phyloP scores from a whole-genome alignment of 2,888 invertebrate genomes.

The Schizotus pectinicornis region DNA sequence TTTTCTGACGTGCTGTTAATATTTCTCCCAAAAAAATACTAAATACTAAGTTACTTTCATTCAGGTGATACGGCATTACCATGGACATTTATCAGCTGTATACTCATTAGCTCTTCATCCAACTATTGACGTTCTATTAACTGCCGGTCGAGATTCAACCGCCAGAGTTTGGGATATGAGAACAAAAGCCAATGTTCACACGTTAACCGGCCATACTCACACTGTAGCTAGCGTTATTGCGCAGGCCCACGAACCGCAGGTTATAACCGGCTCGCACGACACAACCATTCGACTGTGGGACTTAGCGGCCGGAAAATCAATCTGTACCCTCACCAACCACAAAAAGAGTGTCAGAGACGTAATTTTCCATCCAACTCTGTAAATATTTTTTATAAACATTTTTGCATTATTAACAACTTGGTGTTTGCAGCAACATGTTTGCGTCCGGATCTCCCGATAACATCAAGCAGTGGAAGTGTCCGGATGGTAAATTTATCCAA shows the following conservation, averaged over 20 bases:
- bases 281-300: slow-evolving; percentile 98
- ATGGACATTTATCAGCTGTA: slow-evolving; percentile 97
- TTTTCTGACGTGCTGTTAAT: too few species aligned
- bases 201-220: slow-evolving; percentile 94
- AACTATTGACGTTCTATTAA: slow-evolving; percentile 90
- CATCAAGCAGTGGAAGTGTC: slow-evolving; percentile 99
- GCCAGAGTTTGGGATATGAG: slow-evolving; percentile 99
- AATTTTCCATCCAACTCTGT: slow-evolving; percentile 76
- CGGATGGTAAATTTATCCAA: slow-evolving; percentile 96
- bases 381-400: slow-evolving; percentile 45
- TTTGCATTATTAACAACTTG: slow-evolving; percentile 14
- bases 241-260: slow-evolving; percentile 90
- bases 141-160: slow-evolving; percentile 94
- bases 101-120: slow-evolving; percentile 94
- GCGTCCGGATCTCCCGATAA: slow-evolving; percentile 98
- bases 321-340: slow-evolving; percentile 96
- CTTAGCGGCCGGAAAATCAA: slow-evolving; percentile 92
- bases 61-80: slow-evolving; percentile 94
- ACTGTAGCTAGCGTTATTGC: slow-evolving; percentile 95
- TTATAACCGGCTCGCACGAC: slow-evolving; percentile 94
- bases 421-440: slow-evolving; percentile 77
- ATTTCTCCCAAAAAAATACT: too few species aligned
- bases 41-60: too few species aligned
- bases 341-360: slow-evolving; percentile 92
- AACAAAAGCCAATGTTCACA: slow-evolving; percentile 98